Percentiles rank a stretch among this genome's conserved stretches.
phyloP scores from a whole-genome alignment of 2,888 invertebrate genomes.

The Aelia acuminata region DNA sequence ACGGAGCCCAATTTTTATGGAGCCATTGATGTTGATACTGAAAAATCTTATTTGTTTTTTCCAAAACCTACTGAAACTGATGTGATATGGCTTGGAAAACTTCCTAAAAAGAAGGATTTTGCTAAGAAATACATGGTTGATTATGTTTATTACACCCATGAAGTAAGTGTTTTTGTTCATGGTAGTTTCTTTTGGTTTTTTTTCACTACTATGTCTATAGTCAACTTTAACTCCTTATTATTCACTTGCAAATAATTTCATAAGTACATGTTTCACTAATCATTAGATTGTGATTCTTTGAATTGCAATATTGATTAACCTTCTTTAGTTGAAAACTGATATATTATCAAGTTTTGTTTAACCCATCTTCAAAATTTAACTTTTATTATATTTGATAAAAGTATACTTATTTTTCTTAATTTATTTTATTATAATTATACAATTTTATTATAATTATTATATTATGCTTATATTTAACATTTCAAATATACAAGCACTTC shows the following conservation, averaged over 20 bases:
- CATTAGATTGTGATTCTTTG: too few species aligned
- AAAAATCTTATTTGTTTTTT: constrained; percentile 84
- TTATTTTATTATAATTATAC: too few species aligned
- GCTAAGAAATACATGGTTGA: constrained; percentile 86
- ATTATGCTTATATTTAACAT: too few species aligned
- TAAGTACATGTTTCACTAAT: not conserved
- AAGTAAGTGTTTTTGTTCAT: constrained; percentile 72
- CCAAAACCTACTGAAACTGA: constrained; percentile 88
- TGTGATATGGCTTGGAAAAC: constrained; percentile 94
- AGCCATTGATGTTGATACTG: constrained; percentile 81
- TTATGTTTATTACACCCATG: constrained; percentile 81
- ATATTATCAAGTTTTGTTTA: too few species aligned
- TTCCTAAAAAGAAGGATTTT: constrained; percentile 81
- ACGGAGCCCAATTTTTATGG: constrained; percentile 93
- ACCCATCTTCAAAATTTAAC: too few species aligned
- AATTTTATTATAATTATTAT: too few species aligned
- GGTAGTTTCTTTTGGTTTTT: not conserved
- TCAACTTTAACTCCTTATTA: not conserved
- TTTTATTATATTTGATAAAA: too few species aligned
- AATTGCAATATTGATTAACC: too few species aligned
- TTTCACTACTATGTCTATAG: not conserved
- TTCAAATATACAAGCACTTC: too few species aligned
- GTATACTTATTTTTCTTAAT: too few species aligned
- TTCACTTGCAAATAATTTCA: not conserved
- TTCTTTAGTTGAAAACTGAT: too few species aligned